Base-by-base conservation (phyloP, 64 coral and sea anemone species). In the Montipora foliosa region DNA sequence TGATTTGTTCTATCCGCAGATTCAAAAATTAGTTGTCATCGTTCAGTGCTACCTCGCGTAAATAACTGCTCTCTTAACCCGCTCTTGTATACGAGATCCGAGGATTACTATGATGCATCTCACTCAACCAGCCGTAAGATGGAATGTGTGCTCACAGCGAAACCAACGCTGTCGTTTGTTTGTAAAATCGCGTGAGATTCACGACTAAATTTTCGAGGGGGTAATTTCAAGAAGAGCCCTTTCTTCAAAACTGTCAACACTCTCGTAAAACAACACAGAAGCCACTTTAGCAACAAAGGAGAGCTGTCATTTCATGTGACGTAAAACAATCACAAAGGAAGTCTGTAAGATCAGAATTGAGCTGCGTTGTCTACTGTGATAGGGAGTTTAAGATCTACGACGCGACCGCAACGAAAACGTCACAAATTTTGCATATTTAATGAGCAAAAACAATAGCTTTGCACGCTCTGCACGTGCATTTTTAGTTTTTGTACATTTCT, bases 211-310 rank as follows among this genome's bases (percentile, higher is more conserved):
- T 49, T 22, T 19, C 17, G 19, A 21, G 8, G 82, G 62, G 12
- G 17, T 70, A 72, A 86, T 71, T 15, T 12, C 8, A 1, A n/a
- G 19, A 86, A 50, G 44, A 50, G 62, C 19, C 9, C 19, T 50
- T 29, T 21, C 82, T 37, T 86, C 47, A 8, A 70, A 49, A 8
- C 19, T 86, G 82, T 86, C 45, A 86, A n/a, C 66, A 86, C 68
- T 64, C 68, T 48, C 44, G 71, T 0, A 16, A 68, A 49, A 69
- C 64, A 86, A 69, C 22, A 69, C 67, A 49, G 17, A 57, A 70
- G 64, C 46, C 82, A 21, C 47, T 86, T 50, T 49, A 22, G 49
- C 46, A 0, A 49, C 5, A 49, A 78, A 19, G 16, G 76, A 2
- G 4, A 12, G 45, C 76, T 78, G 76, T 78, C 76, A 49, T 49